These are phyloP conservation scores for Dromiciops gliroides DNA, from an alignment of 2,113 vertebrate genomes.

Conservation along the genomic window DNA sequence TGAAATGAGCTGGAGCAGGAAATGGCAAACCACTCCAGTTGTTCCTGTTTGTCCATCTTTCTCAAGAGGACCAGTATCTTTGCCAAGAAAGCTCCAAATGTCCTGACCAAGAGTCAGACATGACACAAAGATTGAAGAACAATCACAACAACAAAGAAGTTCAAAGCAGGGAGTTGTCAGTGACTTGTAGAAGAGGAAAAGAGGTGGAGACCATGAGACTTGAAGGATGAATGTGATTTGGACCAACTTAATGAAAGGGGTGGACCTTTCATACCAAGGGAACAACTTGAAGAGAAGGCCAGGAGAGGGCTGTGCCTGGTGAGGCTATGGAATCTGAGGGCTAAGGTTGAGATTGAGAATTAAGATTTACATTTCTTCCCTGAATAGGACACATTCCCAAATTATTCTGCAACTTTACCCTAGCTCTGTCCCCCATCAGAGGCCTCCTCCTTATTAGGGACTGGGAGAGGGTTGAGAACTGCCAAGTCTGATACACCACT, in stretches of 20 bases:
- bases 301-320: not conserved
- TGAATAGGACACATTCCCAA: not conserved
- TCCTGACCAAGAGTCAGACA: no score
- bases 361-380: not conserved
- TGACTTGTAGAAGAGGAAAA: not conserved
- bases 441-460: not conserved
- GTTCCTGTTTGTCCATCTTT: no score
- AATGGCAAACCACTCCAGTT: no score
- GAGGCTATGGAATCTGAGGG: not conserved
- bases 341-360: not conserved
- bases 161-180: not conserved
- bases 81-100: no score
- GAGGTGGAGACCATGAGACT: not conserved
- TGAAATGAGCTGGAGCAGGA: no score
- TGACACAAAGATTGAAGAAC: no score
- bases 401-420: not conserved
- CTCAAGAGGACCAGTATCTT: no score
- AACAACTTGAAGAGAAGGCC: not conserved
- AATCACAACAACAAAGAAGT: not conserved
- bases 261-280: not conserved
- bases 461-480: not conserved
- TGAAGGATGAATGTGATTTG: not conserved
- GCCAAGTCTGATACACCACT: not conserved
- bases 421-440: not conserved
- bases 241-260: not conserved